phyloP scores from a whole-genome alignment of 1,140 invertebrate species.

The Bombus picipes region DNA sequence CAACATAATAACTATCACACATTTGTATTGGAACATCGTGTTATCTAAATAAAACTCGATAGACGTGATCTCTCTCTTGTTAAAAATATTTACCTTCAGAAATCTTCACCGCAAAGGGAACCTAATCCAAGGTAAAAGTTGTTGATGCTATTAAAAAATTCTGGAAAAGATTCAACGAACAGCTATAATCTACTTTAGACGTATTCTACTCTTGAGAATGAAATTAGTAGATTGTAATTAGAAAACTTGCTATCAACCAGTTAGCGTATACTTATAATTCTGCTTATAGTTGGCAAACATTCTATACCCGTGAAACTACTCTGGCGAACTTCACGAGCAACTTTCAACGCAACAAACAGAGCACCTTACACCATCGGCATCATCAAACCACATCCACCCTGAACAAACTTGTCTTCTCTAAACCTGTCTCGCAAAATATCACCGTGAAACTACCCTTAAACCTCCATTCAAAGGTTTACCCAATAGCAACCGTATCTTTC shows the following conservation, averaged over 20 bases:
- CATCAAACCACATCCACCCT: slow-evolving; percentile 3
- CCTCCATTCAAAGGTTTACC: background rate
- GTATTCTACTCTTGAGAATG: background rate
- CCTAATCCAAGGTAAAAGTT: background rate
- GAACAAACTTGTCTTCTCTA: background rate
- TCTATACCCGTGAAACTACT: background rate
- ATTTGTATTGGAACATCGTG: too few species aligned
- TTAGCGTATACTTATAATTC: background rate
- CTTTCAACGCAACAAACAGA: slow-evolving; percentile 3
- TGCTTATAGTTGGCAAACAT: slow-evolving; percentile 11
- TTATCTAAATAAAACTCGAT: background rate
- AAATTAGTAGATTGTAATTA: background rate
- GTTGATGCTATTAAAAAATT: background rate
- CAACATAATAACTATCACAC: too few species aligned
- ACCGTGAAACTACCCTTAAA: background rate
- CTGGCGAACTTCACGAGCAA: background rate
- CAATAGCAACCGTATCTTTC: too few species aligned
- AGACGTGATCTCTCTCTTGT: background rate
- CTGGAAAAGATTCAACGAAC: background rate
- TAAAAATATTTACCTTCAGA: background rate
- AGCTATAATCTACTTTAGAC: background rate
- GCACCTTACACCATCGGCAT: slow-evolving; percentile 21
- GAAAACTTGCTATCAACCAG: background rate
- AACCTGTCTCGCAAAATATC: background rate
- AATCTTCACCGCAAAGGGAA: background rate